A percentile compares a stretch with the other conserved stretches of the same genome.
Conservation (phyloP, 2,113 vertebrate genomes). For the Patagioenas fasciata region DNA sequence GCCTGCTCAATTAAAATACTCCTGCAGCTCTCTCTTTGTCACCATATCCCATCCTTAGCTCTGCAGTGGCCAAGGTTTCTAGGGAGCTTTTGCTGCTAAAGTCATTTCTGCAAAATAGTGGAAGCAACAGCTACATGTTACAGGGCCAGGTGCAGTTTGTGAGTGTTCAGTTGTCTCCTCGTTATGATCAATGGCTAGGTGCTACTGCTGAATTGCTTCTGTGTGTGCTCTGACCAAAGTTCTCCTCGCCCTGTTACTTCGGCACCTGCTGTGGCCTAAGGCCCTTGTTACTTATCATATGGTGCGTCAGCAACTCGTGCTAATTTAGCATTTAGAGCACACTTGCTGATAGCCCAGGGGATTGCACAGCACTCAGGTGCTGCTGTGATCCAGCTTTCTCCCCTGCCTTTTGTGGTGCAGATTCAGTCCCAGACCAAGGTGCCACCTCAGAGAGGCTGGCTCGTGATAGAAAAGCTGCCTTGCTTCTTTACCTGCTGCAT, state of each 20-base stretch:
- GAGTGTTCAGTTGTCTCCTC: not conserved
- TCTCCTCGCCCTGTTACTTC: not conserved
- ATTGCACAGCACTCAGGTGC: not conserved
- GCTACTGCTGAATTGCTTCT: not conserved
- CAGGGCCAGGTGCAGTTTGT: not conserved
- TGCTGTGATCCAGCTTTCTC: not conserved
- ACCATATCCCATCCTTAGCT: constrained; percentile 14
- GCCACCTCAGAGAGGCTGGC: not conserved
- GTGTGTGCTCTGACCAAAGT: not conserved
- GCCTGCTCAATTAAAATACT: constrained; percentile 25
- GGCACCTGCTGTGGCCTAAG: not conserved
- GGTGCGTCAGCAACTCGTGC: not conserved
- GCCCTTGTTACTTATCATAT: not conserved
- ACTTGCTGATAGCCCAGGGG: constrained; percentile 1
- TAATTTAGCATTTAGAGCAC: constrained; percentile 20
- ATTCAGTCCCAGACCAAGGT: not conserved
- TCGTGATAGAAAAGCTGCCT: not conserved
- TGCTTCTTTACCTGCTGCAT: not conserved
- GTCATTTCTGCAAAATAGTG: not conserved
- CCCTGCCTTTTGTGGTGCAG: not conserved
- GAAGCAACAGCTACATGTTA: not conserved
- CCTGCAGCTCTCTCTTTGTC: constrained; percentile 18
- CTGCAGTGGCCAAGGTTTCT: not conserved
- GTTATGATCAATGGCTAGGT: not conserved
- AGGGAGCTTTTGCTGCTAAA: constrained; percentile 32